Conservation (phyloP, 2,113 vertebrate genomes). For the Lepus timidus region DNA sequence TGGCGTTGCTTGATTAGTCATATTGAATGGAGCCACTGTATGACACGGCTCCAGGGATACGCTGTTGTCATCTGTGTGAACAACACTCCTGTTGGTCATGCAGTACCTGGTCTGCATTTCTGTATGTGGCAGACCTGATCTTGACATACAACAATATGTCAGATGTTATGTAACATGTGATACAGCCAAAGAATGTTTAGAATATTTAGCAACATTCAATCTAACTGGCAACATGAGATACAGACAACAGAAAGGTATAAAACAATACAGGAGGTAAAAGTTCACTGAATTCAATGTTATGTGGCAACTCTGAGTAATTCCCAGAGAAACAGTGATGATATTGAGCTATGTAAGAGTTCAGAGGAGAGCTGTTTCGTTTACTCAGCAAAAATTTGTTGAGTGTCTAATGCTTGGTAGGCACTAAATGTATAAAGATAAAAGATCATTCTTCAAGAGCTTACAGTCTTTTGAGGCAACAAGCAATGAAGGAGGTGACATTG, state of each 20-base stretch:
- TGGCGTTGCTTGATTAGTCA: neutral
- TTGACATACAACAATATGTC: neutral
- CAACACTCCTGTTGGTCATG: neutral
- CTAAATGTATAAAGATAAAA: constrained; percentile 10
- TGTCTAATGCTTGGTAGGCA: neutral
- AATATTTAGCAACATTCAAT: neutral
- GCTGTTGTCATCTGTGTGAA: neutral
- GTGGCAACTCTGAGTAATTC: neutral
- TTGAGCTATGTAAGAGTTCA: neutral
- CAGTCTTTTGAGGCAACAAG: neutral
- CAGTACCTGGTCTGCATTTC: neutral
- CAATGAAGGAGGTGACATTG: neutral
- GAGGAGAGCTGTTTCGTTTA: neutral
- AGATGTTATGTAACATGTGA: neutral
- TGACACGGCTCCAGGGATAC: neutral
- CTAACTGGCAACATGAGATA: neutral
- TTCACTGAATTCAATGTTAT: neutral
- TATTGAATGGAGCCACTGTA: neutral
- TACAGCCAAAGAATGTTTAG: neutral
- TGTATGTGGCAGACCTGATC: neutral
- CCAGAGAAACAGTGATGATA: neutral
- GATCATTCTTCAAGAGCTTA: neutral
- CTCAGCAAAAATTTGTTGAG: neutral
- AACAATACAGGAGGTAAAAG: neutral
- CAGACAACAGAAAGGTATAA: neutral